Percentiles rank a stretch among this genome's conserved stretches.
Evolutionary conservation across 2,797 vertebrate genomes (phyloP).

Genomic region (Megaceryle alcyon): DNA sequence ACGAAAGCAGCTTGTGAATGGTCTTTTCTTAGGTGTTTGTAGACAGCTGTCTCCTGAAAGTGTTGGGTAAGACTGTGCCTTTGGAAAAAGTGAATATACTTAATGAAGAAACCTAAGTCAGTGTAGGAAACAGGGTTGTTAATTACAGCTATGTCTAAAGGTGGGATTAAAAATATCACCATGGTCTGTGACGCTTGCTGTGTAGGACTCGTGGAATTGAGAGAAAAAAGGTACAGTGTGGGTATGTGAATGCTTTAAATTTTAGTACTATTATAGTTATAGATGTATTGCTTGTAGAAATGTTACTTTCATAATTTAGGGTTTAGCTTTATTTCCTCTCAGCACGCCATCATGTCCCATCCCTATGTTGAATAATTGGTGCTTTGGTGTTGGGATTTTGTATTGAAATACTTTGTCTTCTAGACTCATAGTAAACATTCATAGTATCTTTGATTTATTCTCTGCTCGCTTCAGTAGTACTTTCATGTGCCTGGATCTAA

Average conservation of each 20-base stretch:
- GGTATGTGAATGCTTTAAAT: neutral
- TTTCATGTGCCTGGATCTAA: constrained; percentile 29
- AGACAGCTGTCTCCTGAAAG: neutral
- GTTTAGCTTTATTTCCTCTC: constrained; percentile 20
- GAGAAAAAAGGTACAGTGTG: neutral
- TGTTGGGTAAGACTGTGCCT: neutral
- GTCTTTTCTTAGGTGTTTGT: neutral
- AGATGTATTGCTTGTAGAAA: neutral
- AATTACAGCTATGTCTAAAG: neutral
- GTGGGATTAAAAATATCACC: neutral
- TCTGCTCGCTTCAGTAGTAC: constrained; percentile 21
- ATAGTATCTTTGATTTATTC: constrained; percentile 43
- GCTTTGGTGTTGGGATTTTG: neutral
- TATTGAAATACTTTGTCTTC: constrained; percentile 24
- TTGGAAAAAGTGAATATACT: neutral
- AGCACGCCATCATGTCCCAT: neutral
- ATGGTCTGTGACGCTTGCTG: neutral
- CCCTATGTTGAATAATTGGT: neutral
- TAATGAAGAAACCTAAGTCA: neutral
- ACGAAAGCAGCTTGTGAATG: neutral
- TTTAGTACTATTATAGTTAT: neutral
- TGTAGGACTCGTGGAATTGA: neutral
- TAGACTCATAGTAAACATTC: neutral
- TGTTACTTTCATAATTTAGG: neutral
- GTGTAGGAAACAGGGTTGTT: neutral